Evolutionary conservation across 2,113 vertebrate genomes (phyloP).

Genomic region (Ctenomys sociabilis): DNA sequence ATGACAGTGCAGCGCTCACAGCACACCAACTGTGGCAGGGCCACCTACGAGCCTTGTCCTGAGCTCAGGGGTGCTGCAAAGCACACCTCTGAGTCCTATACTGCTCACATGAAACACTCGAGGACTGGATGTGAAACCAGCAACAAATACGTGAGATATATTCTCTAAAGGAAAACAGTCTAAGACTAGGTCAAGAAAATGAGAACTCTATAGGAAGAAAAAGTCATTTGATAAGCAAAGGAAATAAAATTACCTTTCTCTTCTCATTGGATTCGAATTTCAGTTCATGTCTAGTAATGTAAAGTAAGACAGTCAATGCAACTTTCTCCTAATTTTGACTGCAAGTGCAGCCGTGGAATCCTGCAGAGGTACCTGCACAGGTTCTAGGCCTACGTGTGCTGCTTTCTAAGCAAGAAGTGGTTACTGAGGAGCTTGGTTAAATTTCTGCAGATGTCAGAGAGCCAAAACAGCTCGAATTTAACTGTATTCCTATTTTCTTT

Average conservation of each 20-base stretch:
- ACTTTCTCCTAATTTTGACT: neutral
- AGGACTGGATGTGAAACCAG: neutral
- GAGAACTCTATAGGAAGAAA: neutral
- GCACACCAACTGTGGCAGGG: neutral
- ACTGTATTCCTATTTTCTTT: neutral
- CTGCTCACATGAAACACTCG: neutral
- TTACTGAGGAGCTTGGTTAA: neutral
- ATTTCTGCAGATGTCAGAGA: neutral
- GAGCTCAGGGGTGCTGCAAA: neutral
- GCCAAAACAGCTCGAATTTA: slow-evolving; percentile 34
- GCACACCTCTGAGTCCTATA: neutral
- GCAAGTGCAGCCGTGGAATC: neutral
- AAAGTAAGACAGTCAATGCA: neutral
- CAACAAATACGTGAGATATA: neutral
- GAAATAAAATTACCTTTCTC: neutral
- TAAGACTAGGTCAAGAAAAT: neutral
- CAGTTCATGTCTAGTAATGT: neutral
- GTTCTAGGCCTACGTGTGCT: neutral
- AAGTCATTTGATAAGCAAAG: neutral
- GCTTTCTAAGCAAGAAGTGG: neutral
- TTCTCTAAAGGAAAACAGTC: neutral
- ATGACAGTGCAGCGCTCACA: neutral
- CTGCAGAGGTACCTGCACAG: neutral
- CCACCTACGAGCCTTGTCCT: neutral
- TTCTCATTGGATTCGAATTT: slow-evolving; percentile 24